Percentiles rank a stretch among this genome's conserved stretches.
Evolutionary conservation across 2,113 vertebrate genomes (phyloP).

Genomic region (Stictonetta naevosa): DNA sequence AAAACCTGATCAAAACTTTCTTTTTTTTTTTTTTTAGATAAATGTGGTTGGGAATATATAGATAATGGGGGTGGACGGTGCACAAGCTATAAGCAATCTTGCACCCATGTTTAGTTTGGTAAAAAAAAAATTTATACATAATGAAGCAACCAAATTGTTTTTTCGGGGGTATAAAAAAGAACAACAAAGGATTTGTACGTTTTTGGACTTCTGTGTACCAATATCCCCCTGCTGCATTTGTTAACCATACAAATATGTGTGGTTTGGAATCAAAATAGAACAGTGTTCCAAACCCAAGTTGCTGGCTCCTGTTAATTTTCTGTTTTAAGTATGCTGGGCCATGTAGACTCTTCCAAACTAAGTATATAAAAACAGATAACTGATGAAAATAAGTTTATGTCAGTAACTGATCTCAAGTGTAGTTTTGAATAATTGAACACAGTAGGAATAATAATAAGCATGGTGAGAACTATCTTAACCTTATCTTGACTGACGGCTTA

Average conservation of each 20-base stretch:
- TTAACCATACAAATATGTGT: constrained; percentile 77
- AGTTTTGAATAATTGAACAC: not conserved
- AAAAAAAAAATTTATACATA: not conserved
- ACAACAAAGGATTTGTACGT: constrained; percentile 58
- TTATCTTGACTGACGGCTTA: not conserved
- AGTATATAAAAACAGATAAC: not conserved
- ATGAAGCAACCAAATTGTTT: not conserved
- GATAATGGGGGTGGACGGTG: not conserved
- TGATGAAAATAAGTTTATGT: not conserved
- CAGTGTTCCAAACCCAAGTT: constrained; percentile 64
- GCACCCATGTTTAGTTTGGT: not conserved
- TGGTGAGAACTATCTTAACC: not conserved
- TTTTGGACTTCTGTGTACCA: constrained; percentile 32
- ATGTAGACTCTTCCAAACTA: constrained; percentile 8
- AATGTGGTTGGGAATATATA: not conserved
- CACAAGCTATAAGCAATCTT: not conserved
- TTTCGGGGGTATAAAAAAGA: not conserved
- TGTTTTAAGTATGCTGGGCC: constrained; percentile 2
- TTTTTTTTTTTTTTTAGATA: not conserved
- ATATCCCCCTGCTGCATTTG: constrained; percentile 60
- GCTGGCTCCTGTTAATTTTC: constrained; percentile 59
- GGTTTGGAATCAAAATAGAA: constrained; percentile 73
- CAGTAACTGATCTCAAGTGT: not conserved
- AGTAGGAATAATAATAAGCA: not conserved
- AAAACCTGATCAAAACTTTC: not conserved